Conservation (phyloP, 2,888 invertebrate species). For the Tineola bisselliella region DNA sequence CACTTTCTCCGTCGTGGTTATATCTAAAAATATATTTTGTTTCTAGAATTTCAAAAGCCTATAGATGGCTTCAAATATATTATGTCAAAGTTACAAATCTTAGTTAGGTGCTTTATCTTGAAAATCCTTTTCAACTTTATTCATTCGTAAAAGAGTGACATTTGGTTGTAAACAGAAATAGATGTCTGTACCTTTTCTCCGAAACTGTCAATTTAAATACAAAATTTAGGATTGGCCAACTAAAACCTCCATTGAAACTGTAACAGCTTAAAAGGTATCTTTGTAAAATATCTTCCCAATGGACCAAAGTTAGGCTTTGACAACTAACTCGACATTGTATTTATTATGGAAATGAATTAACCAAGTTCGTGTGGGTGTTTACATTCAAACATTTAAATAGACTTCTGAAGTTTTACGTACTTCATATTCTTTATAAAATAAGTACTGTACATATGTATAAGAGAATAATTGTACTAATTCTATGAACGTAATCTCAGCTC, state of each 20-base stretch:
- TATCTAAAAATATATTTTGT: too few relatives aligned
- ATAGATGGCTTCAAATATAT: too few relatives aligned
- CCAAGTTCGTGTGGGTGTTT: not conserved
- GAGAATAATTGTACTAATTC: too few relatives aligned
- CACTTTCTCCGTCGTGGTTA: too few relatives aligned
- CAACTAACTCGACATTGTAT: not conserved
- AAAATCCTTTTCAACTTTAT: not conserved
- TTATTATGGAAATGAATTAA: not conserved
- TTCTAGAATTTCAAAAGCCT: not conserved
- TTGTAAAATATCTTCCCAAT: not conserved
- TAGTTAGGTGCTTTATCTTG: not conserved
- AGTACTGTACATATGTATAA: too few relatives aligned
- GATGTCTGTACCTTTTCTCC: not conserved
- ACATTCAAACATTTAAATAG: not conserved
- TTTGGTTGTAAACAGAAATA: constrained; percentile 3
- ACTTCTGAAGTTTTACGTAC: not conserved
- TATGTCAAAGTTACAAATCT: too few relatives aligned
- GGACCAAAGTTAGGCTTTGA: constrained; percentile 5
- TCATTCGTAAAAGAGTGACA: not conserved
- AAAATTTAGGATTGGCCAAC: not conserved
- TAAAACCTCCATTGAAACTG: not conserved
- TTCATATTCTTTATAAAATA: too few relatives aligned
- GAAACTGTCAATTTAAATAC: constrained; percentile 7
- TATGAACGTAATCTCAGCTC: too few relatives aligned
- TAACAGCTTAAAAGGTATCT: constrained; percentile 1